Base-by-base conservation (phyloP, 2,888 invertebrate species). In the Drepana falcataria region DNA sequence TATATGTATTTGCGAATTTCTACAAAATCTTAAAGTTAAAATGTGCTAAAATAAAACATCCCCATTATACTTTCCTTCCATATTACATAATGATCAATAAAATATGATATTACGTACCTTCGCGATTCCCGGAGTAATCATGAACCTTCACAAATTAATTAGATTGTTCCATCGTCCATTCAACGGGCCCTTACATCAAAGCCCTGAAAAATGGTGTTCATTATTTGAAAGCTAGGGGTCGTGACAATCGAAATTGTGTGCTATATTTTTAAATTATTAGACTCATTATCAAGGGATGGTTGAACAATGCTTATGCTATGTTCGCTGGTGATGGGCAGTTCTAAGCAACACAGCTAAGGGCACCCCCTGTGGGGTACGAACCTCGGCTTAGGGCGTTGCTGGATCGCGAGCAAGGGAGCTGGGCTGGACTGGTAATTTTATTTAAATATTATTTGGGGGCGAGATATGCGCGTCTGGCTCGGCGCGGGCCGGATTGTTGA, bases 201-300 rank as follows among this genome's bases (percentile, higher is more conserved):
- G 59, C 53, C 51, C 35, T 47, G 63, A 55, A 66, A 66, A 60
- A 63, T 56, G 66, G 56, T 63, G 64, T 66, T 60, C 56, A 63
- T 64, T 64, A 64, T 66, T 58, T 58, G 53, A 60, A 55, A 58
- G 60, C 55, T 21, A 35, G 48, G 21, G 37, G n/a, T 21, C 48
- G 52, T 35, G 21, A 53, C 48, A 35, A 53, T n/a, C 44, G 44
- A 9, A 44, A 44, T 9, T 9, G 44, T 9, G 9, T 40, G 48
- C 37, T 48, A 51, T 37, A 7, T 49, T 37, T 48, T 48, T 53
- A 55, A 55, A 41, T 52, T 40, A 44, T 44, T 9, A 44, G 6
- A 9, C 44, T 44, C 44, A 44, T 44, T 3, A 44, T 44, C 21
- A 21, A 21, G 44, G 44, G 44, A 9, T 9, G 44, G 44, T 44